Evolutionary conservation across 2,888 invertebrate genomes (phyloP).

Genomic region (Gibbula magus): DNA sequence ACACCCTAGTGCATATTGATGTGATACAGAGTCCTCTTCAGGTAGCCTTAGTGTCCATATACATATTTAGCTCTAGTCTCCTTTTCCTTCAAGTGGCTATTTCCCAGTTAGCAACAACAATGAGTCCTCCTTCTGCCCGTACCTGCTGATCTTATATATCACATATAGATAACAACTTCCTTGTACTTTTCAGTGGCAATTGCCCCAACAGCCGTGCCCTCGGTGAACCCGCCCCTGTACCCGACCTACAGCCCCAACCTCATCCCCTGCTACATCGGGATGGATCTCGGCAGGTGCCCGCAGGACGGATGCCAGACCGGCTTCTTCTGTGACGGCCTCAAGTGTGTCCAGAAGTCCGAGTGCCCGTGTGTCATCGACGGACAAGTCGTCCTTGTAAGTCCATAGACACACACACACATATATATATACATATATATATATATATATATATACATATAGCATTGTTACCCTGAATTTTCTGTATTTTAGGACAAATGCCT

Average conservation of each 20-base stretch:
- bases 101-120: too few relatives aligned
- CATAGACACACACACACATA: neutral
- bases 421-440: too few relatives aligned
- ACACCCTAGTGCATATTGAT: too few relatives aligned
- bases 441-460: too few relatives aligned
- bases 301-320: slow-evolving; percentile 76
- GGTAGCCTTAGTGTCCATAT: too few relatives aligned
- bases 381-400: slow-evolving; percentile 55
- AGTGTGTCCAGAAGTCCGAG: slow-evolving; percentile 83
- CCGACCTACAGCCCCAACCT: slow-evolving; percentile 12
- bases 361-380: slow-evolving; percentile 83
- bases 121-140: too few relatives aligned
- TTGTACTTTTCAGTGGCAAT: slow-evolving; percentile 27
- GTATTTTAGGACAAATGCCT: too few relatives aligned
- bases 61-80: too few relatives aligned
- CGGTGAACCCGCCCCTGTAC: slow-evolving; percentile 36
- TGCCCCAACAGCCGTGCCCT: slow-evolving; percentile 16
- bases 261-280: slow-evolving; percentile 53
- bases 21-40: too few relatives aligned
- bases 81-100: slow-evolving; percentile 24
- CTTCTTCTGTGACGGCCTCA: slow-evolving; percentile 84
- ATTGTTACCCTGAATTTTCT: too few relatives aligned
- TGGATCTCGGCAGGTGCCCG: slow-evolving; percentile 70
- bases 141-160: neutral
- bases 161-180: neutral